Evolutionary conservation across 2,888 invertebrate genomes (phyloP).

Genomic region (Exocentrus adspersus): DNA sequence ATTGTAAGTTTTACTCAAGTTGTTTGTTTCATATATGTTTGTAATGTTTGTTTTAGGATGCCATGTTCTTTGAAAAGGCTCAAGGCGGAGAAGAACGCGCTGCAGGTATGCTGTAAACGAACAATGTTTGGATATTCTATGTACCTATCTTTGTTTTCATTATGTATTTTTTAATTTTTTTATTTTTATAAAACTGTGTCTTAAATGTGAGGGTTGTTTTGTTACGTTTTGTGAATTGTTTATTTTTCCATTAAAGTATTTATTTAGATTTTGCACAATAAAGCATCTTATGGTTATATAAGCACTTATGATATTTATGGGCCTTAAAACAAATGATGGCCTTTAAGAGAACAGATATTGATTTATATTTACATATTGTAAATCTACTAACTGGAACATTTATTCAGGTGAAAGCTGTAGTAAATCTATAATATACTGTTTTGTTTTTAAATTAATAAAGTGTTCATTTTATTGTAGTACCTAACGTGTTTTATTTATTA

Average conservation of each 20-base stretch:
- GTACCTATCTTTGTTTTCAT: background rate
- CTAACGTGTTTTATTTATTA: too few relatives aligned
- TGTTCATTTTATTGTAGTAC: background rate
- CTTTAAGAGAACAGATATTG: constrained; percentile 3
- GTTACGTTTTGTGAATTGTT: background rate
- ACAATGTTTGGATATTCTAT: background rate
- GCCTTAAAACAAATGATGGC: constrained; percentile 12
- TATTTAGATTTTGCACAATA: constrained; percentile 11
- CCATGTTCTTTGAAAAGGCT: constrained; percentile 51
- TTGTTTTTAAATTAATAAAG: constrained; percentile 7
- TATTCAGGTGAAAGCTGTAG: constrained; percentile 4
- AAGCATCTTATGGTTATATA: constrained; percentile 12
- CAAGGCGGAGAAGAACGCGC: constrained; percentile 16
- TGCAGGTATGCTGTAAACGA: constrained; percentile 15
- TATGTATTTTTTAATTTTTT: constrained; percentile 8
- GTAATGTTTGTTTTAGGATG: constrained; percentile 47
- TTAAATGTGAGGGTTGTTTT: background rate
- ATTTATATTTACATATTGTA: constrained; percentile 1
- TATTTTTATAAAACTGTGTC: constrained; percentile 6
- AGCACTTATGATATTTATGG: background rate
- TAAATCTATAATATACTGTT: constrained; percentile 1
- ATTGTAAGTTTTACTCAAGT: constrained; percentile 82
- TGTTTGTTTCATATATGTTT: too few relatives aligned
- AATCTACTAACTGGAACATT: constrained; percentile 5
- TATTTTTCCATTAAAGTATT: background rate